Base-by-base conservation (phyloP, 2,888 invertebrate species). In the Pelosia muscerda region DNA sequence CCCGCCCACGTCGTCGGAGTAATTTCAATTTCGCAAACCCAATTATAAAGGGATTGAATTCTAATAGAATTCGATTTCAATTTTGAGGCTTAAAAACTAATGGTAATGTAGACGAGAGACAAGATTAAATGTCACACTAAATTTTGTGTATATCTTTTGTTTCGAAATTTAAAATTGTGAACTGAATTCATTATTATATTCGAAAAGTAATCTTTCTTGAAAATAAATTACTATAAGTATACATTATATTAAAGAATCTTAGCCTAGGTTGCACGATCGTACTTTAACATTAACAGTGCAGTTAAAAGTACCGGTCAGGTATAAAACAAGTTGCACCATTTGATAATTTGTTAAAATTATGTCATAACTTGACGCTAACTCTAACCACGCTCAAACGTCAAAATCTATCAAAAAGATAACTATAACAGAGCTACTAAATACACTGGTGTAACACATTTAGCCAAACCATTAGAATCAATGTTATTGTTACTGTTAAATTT, bases 21-120 rank as follows among this genome's bases (percentile, higher is more conserved):
- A 74, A 77, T 78, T 81, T 71, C 77, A 77, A 77, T 81, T 74
- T 78, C 71, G 69, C 74, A 79, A 79, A 81, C 71, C 77, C 81
- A 83, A 84, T 85, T 84, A 82, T 77, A 79, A 76, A 73, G 75
- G 76, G 81, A 84, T 81, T 81, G 69, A 79, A 81, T 72, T 81
- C 72, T 71, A 76, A 75, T 77, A 72, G 79, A 79, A 83, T 84
- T 82, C 74, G 72, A 84, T 85, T 86, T 77, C 82, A 85, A 86
- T 86, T 84, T 83, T 71, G 79, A 74, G 79, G 85, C 81, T 86
- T 84, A 80, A 82, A 83, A 82, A 81, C 74, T 81, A 78, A 80
- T 84, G 79, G 79, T 79, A 79, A 76, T 73, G 62, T 73, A 71
- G 71, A 69, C 67, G 68, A 75, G 73, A 61, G 73, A 56, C 66